Conservation (phyloP, 2,888 invertebrate species). For the Xestia sexstrigata region DNA sequence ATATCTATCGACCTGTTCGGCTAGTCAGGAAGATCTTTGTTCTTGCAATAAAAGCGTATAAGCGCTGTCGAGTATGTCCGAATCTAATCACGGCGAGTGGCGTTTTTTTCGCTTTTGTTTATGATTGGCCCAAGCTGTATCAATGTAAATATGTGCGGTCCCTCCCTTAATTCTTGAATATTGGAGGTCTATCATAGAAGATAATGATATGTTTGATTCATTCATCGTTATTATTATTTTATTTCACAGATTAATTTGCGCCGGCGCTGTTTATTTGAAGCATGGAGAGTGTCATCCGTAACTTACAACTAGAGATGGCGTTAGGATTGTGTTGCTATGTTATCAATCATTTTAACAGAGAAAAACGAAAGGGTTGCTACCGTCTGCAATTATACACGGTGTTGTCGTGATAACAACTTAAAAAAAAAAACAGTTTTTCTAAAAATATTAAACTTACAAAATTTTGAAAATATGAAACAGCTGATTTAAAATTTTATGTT, state of each 20-base stretch:
- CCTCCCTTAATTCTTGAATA: no score
- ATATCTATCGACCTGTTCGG: neutral
- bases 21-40: no score
- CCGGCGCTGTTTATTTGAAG: conserved; percentile 22
- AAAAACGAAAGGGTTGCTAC: neutral
- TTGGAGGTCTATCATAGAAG: no score
- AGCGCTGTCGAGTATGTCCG: no score
- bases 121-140: neutral
- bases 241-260: conserved; percentile 37
- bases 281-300: conserved; percentile 18
- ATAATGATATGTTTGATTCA: no score
- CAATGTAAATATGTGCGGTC: no score
- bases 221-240: neutral
- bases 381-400: neutral
- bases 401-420: neutral
- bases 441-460: no score
- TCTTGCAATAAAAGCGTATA: no score
- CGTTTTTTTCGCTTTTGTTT: no score
- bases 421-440: neutral
- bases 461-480: neutral
- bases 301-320: neutral
- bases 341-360: neutral
- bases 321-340: neutral
- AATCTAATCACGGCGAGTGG: neutral
- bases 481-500: neutral